Base-by-base conservation (phyloP, 2,113 vertebrate genomes). In the Trochalopteron elliotii region DNA sequence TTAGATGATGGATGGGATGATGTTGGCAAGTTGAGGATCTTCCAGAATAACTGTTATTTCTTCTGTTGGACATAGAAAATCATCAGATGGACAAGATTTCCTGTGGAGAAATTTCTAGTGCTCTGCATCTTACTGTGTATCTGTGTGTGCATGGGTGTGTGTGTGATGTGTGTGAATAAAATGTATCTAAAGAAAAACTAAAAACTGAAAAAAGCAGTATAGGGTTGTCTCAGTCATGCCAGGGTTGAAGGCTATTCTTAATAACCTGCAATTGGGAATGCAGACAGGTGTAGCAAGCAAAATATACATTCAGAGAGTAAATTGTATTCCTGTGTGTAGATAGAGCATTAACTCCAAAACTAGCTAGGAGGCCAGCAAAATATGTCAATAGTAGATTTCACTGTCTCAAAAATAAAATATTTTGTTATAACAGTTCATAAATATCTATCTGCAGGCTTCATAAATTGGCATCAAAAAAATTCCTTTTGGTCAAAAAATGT, bases 151-250 rank as follows among this genome's bases (percentile, higher is more conserved):
- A 47, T 13, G 21, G 15, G 15, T 33, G 15, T 20, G 22, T 6
- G 8, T 11, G 7, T 19, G 16, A n/a, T 45, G 12, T 8, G 7
- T 57, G 17, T 45, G 35, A 81, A 56, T 35, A 87, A 69, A 19
- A 9, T 28, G 9, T 30, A 91, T 3, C 3, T 47, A 30, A 83
- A 89, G 9, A n/a, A 81, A 65, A 33, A 16, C 22, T 42, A 25
- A 4, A 27, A 5, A 11, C 27, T 12, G 24, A 37, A 37, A 23
- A 23, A 55, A 33, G 7, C 11, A 2, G 2, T 30, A 1, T 50
- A 57, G 67, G 9, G 4, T 40, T 63, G 2, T 67, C 14, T 75
- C 56, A 61, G 8, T 90, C 52, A 30, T 82, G 80, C 6, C 39
- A 53, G 14, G 9, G 12, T 52, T 52, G 42, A 90, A 59, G 19